A percentile compares a stretch with the other conserved stretches of the same genome.
These are phyloP conservation scores for Bombylius major DNA, from an alignment of 2,888 invertebrate species.

Conservation along the genomic window DNA sequence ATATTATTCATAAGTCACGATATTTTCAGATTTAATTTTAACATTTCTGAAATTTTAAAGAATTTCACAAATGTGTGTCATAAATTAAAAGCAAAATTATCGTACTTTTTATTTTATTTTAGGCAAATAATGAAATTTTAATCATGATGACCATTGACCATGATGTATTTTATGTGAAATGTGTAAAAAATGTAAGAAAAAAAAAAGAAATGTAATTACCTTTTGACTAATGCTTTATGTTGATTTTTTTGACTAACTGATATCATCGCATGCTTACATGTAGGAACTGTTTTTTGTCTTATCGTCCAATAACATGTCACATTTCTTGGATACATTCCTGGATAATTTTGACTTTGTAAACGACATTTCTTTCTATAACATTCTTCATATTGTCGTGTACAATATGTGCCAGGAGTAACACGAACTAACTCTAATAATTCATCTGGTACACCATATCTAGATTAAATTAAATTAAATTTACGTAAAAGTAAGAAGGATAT, in stretches of 20 bases:
- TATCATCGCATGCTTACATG: constrained; percentile 85
- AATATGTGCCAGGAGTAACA: constrained; percentile 72
- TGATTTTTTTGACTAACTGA: constrained; percentile 67
- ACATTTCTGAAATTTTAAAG: no score
- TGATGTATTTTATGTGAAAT: no score
- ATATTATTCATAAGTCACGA: no score
- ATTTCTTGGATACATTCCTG: constrained; percentile 67
- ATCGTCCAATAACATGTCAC: constrained; percentile 85
- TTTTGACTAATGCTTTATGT: constrained; percentile 39
- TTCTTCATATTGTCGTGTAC: constrained; percentile 74
- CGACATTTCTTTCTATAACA: constrained; percentile 75
- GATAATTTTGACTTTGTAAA: constrained; percentile 81
- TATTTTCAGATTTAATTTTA: no score
- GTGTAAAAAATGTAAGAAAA: not conserved
- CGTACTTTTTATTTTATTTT: no score
- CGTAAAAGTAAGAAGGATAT: no score
- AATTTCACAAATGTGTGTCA: no score
- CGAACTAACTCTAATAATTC: constrained; percentile 72
- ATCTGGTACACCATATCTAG: constrained; percentile 58
- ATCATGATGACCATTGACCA: no score
- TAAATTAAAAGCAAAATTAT: no score
- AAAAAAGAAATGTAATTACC: constrained; percentile 21
- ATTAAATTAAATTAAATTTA: not conserved
- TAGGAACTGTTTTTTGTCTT: constrained; percentile 72
- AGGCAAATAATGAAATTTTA: no score